Evolutionary conservation across 1,140 invertebrate species (phyloP), one percentile per base, ranked within the genome.

Genomic region (Himalopsyche phryganea): DNA sequence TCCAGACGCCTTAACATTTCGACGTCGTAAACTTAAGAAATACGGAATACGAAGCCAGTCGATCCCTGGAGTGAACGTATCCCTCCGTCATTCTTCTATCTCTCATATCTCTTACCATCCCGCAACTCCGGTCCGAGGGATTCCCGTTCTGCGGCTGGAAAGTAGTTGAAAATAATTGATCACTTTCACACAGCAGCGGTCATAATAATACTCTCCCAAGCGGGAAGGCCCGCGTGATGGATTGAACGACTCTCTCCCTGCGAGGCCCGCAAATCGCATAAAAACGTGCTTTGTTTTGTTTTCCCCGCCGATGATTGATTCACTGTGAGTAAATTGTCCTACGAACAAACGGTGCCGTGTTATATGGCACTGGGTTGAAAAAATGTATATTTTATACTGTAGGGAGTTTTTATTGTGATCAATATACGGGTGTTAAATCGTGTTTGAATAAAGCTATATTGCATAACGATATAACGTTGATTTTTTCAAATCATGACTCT

Each of bases 91-190:
- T 52, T 28, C 38, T 15, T 15, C 23, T 50, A 50, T 50, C 48
- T 50, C 48, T 50, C 38, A 32, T 51, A 17, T 2, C 35, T 5
- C 32, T 4, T 17, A 15, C 23, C 23, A 5, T 28, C 23, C 23
- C 23, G 23, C 28, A 13, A 41, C 11, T 15, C 46, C 15, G 23
- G 47, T 7, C 32, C 38, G 46, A 17, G 35, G 46, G 14, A 5
- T 28, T 9, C 23, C 23, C 5, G 2, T 28, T 46, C n/a, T n/a
- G 11, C 14, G 11, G 20, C 17, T 42, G 20, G 15, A 58, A 50
- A 58, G 48, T 58, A 38, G 55, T 58, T 50, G 47, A 48, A 50
- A 58, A 58, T 58, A 58, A 58, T 58, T 58, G 55, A 58, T 58
- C 55, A 58, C 42, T 35, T 50, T 50, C 38, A 19, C 23, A 28